A percentile compares a stretch with the other conserved stretches of the same genome.
phyloP scores from a whole-genome alignment of 2,113 vertebrate species.

The Urocolius indicus region DNA sequence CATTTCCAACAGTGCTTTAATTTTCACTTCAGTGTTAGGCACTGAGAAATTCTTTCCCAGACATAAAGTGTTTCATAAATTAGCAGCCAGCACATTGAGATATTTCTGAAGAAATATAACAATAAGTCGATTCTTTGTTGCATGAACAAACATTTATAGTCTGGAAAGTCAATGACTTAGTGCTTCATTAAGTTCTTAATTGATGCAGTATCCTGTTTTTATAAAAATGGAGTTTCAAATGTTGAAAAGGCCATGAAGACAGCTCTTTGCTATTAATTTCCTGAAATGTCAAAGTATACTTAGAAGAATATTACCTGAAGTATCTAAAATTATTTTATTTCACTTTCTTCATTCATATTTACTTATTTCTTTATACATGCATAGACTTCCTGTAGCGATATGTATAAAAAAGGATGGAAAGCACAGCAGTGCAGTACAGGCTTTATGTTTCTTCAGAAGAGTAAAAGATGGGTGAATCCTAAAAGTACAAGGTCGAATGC shows the following conservation, averaged over 20 bases:
- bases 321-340: background rate
- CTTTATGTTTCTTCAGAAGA: background rate
- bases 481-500: background rate
- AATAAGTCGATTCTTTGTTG: background rate
- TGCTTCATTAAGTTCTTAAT: background rate
- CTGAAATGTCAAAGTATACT: background rate
- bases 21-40: background rate
- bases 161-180: background rate
- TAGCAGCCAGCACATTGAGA: background rate
- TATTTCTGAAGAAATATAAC: background rate
- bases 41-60: background rate
- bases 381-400: background rate
- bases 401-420: background rate
- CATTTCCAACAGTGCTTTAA: background rate
- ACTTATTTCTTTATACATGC: background rate
- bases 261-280: background rate
- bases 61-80: background rate
- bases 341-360: background rate
- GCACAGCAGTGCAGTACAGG: background rate
- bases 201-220: background rate
- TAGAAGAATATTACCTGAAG: background rate
- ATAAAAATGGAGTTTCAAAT: background rate
- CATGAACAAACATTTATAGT: background rate
- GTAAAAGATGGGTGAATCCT: background rate
- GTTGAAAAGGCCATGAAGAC: background rate